These are phyloP conservation scores for Actenoides hombroni DNA, from an alignment of 2,113 vertebrate species.

Conservation along the genomic window DNA sequence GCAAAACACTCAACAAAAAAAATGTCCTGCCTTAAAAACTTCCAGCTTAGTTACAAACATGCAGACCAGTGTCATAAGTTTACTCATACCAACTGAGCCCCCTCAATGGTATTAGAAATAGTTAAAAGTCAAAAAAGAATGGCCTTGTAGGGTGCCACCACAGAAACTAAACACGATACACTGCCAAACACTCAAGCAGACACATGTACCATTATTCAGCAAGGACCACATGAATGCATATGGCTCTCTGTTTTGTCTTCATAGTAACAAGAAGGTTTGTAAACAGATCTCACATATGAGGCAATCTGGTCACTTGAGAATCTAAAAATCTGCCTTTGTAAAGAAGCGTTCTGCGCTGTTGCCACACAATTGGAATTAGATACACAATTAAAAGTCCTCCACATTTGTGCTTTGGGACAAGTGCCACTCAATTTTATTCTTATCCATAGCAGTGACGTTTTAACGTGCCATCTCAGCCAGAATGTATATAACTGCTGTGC, in stretches of 20 bases:
- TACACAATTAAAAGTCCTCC: conserved; percentile 32
- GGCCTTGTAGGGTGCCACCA: conserved; percentile 51
- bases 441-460: neutral
- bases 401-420: neutral
- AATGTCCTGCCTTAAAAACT: neutral
- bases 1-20: neutral
- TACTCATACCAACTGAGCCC: neutral
- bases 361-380: conserved; percentile 25
- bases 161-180: conserved; percentile 55
- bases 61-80: neutral
- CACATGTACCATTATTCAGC: conserved; percentile 69
- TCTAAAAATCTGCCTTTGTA: conserved; percentile 65
- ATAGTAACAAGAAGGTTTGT: conserved; percentile 75
- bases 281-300: conserved; percentile 69
- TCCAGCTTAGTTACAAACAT: neutral
- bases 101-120: neutral
- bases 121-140: conserved; percentile 46
- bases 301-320: conserved; percentile 68
- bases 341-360: conserved; percentile 22
- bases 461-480: neutral
- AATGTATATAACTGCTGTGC: neutral
- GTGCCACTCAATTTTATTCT: neutral
- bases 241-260: conserved; percentile 75
- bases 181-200: conserved; percentile 70
- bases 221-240: conserved; percentile 68